Conservation (phyloP, 2,113 vertebrate genomes). For the Aspiorhynchus laticeps region DNA sequence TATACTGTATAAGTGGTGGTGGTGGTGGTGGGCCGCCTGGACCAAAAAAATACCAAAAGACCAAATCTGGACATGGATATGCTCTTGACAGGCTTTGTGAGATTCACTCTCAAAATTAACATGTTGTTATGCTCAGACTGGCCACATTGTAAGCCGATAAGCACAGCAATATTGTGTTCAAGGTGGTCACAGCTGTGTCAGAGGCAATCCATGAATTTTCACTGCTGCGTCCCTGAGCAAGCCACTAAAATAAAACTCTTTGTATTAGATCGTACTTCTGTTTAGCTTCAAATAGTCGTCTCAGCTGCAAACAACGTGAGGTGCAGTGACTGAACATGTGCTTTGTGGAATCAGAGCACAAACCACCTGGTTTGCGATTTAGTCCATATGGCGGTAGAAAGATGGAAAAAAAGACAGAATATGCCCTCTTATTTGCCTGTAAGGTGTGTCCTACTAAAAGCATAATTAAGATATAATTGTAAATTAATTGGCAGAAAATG, state of each 20-base stretch:
- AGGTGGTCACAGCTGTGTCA: not conserved
- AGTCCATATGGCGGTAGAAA: conserved; percentile 20
- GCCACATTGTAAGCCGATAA: not conserved
- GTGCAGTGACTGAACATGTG: not conserved
- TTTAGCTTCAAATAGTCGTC: not conserved
- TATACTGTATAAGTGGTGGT: too few species aligned
- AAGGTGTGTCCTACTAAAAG: conserved; percentile 59
- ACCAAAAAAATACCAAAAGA: too few species aligned
- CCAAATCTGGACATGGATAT: not conserved
- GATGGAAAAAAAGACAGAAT: not conserved
- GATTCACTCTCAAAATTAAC: not conserved
- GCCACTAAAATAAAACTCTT: not conserved
- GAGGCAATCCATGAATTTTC: not conserved
- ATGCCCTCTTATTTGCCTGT: conserved; percentile 47
- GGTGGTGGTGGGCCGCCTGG: too few species aligned
- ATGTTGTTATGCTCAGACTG: not conserved
- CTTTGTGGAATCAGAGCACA: conserved; percentile 1
- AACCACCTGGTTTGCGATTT: conserved; percentile 6
- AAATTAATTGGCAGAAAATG: conserved; percentile 50
- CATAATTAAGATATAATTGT: conserved; percentile 50
- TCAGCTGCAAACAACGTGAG: not conserved
- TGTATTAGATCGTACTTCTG: not conserved
- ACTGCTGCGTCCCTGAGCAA: not conserved
- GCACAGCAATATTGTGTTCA: not conserved
- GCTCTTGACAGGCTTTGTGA: not conserved